Evolutionary conservation across 2,113 vertebrate species (phyloP), one percentile per base, ranked within the genome.

Genomic region (Mormyrus lacerda): DNA sequence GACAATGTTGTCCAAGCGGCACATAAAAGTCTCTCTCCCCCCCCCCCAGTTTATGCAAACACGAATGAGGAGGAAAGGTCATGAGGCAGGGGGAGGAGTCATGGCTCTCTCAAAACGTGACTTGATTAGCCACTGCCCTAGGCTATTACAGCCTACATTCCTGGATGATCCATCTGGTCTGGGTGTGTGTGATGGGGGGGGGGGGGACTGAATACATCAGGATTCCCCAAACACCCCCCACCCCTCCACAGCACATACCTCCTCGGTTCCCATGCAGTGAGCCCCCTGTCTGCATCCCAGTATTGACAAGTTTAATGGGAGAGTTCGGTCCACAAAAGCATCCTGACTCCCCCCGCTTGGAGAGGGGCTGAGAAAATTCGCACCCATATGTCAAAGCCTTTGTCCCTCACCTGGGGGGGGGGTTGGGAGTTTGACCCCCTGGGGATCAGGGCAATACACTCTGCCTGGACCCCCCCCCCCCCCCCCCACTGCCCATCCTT

Each of bases 361-460:
- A 91, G 92, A 87, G 90, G 51, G 89, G 91, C 92, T 92, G 94
- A 93, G 93, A 94, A 92, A 93, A 92, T 93, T 93, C 93, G 91
- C 92, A 91, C 91, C 90, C 85, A 92, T 58, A 90, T 92, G 92
- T 91, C 90, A 91, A 73, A 53, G 51, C 90, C 35, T 92, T 93
- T 93, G 90, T 94, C 79, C 76, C 91, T 76, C 73, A 89, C 39
- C 15, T 31, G 91, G 91, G 90, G 87, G 91, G 88, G 85, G 76
- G 15, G 76, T 10, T 10, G 79, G 58, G 13, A 4, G 58, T 93
- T 88, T 90, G 21, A 45, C 92, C 89, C 91, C 90, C 91, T 89
- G 76, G 91, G 90, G 88, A 88, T 89, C 89, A 89, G 88, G 90
- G 88, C 89, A 92, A 85, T 88, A 88, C 84, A 91, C 90, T 88